These are phyloP conservation scores for Rhyacichthys aspro DNA, from an alignment of 2,797 vertebrate species.

Conservation along the genomic window DNA sequence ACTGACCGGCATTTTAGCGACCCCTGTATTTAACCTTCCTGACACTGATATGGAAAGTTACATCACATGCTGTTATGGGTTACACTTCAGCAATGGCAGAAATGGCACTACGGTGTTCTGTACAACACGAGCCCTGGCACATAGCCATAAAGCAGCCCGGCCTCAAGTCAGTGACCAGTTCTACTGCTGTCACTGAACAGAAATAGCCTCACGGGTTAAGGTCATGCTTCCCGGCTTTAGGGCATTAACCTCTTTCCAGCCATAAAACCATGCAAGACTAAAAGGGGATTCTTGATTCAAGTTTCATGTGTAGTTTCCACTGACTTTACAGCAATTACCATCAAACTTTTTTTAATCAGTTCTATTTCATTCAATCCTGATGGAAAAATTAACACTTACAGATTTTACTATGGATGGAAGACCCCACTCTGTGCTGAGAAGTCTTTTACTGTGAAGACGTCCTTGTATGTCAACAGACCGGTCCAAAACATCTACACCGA, in stretches of 20 bases:
- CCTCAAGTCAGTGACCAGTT: conserved; percentile 10
- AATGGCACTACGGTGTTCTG: conserved; percentile 58
- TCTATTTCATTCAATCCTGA: background rate
- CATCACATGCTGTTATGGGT: conserved; percentile 54
- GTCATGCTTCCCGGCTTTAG: conserved; percentile 26
- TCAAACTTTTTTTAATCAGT: too few relatives aligned
- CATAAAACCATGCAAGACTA: background rate
- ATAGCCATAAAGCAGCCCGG: conserved; percentile 26
- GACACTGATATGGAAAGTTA: conserved; percentile 59
- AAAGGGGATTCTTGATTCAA: conserved; percentile 3
- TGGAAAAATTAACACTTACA: conserved; percentile 73
- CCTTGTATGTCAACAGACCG: conserved; percentile 86
- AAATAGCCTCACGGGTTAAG: conserved; percentile 57
- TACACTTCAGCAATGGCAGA: conserved; percentile 44
- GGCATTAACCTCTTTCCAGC: conserved; percentile 17
- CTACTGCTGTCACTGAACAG: conserved; percentile 35
- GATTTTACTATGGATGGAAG: conserved; percentile 94
- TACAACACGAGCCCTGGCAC: conserved; percentile 55
- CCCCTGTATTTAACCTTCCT: conserved; percentile 25
- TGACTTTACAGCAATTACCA: conserved; percentile 7
- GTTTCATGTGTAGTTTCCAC: background rate
- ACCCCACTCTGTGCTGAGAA: conserved; percentile 98
- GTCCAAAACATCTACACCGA: conserved; percentile 94
- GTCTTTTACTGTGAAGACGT: conserved; percentile 90
- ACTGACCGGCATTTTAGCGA: conserved; percentile 20